phyloP scores from a whole-genome alignment of 92 coral and sea anemone species.

The Galaxea fascicularis region DNA sequence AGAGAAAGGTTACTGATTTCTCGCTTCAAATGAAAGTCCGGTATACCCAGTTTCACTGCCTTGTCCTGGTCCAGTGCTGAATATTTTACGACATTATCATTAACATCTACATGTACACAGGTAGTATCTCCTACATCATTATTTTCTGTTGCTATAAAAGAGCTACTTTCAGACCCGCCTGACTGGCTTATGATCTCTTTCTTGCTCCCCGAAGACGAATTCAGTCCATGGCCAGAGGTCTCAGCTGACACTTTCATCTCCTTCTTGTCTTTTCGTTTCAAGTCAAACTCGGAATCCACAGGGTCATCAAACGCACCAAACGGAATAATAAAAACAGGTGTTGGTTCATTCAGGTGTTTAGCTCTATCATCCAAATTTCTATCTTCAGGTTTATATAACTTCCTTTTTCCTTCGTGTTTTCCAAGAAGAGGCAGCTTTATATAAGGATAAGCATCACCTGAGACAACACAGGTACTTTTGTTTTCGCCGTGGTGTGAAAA shows the following conservation, averaged over 20 bases:
- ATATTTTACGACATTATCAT: not conserved
- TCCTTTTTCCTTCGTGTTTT: not conserved
- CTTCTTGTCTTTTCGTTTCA: slow-evolving; percentile 11
- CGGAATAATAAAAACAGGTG: slow-evolving; percentile 79
- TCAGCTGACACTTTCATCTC: not conserved
- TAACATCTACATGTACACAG: not conserved
- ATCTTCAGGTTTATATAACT: not conserved
- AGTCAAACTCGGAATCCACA: slow-evolving; percentile 45
- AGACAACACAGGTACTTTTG: not conserved
- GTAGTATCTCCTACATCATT: not conserved
- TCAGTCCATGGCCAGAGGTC: not conserved
- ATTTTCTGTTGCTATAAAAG: not conserved
- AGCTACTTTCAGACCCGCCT: not conserved
- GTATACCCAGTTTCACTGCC: not conserved
- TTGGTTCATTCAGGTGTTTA: slow-evolving; percentile 27
- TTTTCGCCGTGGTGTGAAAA: slow-evolving; percentile 21
- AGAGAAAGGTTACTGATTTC: slow-evolving; percentile 84
- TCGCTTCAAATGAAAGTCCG: slow-evolving; percentile 54
- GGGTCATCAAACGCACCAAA: slow-evolving; percentile 92
- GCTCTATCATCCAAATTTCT: not conserved
- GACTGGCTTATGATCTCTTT: not conserved
- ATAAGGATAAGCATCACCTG: slow-evolving; percentile 17
- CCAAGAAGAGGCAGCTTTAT: slow-evolving; percentile 38
- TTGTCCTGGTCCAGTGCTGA: not conserved
- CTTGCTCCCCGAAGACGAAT: not conserved